Conservation (phyloP, 1,140 invertebrate genomes). For the Drosophila busckii region DNA sequence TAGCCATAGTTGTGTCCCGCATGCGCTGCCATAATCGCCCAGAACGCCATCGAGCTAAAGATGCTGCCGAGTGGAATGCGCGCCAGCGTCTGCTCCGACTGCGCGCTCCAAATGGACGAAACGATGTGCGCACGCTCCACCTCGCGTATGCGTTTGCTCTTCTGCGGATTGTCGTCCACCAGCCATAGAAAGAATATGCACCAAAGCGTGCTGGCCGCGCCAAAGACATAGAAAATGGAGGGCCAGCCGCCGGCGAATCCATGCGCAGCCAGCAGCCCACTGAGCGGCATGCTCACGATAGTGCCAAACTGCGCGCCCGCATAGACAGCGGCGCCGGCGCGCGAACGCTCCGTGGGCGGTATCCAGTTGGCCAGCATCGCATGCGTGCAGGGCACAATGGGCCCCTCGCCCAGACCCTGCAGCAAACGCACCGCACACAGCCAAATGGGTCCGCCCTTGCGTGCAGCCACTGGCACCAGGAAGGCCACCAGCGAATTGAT, state of each 20-base stretch:
- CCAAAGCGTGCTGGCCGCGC: conserved; percentile 89
- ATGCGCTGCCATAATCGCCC: conserved; percentile 89
- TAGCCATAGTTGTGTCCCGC: conserved; percentile 92
- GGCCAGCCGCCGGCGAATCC: conserved; percentile 88
- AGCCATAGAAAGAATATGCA: conserved; percentile 87
- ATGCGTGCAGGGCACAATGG: conserved; percentile 91
- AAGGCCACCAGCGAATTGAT: conserved; percentile 90
- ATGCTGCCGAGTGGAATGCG: conserved; percentile 91
- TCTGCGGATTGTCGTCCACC: conserved; percentile 90
- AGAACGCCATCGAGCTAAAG: conserved; percentile 87
- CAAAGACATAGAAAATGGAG: conserved; percentile 92
- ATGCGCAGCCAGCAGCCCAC: conserved; percentile 85
- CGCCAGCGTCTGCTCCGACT: conserved; percentile 81
- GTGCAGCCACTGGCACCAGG: conserved; percentile 85
- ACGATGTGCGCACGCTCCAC: conserved; percentile 81
- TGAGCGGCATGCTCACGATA: conserved; percentile 89
- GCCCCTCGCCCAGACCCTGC: conserved; percentile 93
- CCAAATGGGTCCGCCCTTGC: conserved; percentile 81
- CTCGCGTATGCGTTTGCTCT: conserved; percentile 90
- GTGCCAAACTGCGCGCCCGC: conserved; percentile 92
- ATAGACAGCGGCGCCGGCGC: conserved; percentile 91
- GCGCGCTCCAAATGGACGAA: conserved; percentile 9
- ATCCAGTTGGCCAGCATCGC: conserved; percentile 91
- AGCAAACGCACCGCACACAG: conserved; percentile 81
- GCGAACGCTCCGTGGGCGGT: conserved; percentile 90